Evolutionary conservation across 2,113 vertebrate species (phyloP), one percentile per base, ranked within the genome.

Genomic region (Oceanodroma tethys): DNA sequence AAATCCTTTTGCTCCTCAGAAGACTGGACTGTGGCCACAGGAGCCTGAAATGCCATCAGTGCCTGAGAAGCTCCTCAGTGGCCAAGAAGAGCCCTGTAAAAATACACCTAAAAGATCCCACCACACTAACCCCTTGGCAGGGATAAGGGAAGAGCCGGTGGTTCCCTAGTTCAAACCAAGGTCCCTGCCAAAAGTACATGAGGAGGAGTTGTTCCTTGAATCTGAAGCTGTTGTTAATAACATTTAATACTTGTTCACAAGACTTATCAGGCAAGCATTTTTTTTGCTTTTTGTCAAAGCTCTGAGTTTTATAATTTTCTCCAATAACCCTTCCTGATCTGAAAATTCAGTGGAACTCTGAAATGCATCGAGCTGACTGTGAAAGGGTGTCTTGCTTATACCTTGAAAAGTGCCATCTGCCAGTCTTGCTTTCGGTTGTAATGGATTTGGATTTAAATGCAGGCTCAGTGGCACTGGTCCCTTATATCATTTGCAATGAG

Each of bases 131-230:
- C 20, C 13, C 38, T 78, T 7, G 34, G 55, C 40, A 70, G 38
- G 50, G 40, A 11, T 42, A 55, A 34, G 0, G 6, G 32, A 58
- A 63, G 32, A 59, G 38, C 42, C 36, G 4, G 2, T 67, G 18
- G 32, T 78, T 86, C 50, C 22, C 63, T 81, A 20, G 23, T 42
- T 86, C 55, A 30, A 58, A 38, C 36, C 38, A 53, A 88, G 47
- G 26, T 55, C 67, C 32, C 20, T 40, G 47, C 20, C 60, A 81
- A 70, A 62, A 0, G 0, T 16, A 16, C 13, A 3, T 1, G 12
- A 40, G 50, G 62, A 68, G 14, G 1, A 45, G 45, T 22, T 74
- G 9, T 45, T 91, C 29, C 45, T 96, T 84, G 65, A 70, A 89
- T n/a, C 29, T 45, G 38, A 48, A 82, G 38, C 36, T 34, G 7